Evolutionary conservation across 2,113 vertebrate species (phyloP).

Genomic region (Pseudorectes ferrugineus): DNA sequence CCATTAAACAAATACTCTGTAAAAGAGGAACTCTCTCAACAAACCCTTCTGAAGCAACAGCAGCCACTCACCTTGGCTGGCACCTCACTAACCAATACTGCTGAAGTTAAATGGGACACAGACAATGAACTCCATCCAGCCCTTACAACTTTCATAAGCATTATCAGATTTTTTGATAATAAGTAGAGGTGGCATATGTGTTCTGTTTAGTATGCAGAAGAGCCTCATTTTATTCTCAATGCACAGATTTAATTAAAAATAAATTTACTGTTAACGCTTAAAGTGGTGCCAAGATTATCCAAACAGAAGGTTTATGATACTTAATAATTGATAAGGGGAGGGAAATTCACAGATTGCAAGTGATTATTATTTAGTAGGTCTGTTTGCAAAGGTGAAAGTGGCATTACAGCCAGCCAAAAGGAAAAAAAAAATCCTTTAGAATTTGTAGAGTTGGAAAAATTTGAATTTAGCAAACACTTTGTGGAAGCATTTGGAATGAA

Average conservation of each 20-base stretch:
- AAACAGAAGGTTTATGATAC: slow-evolving; percentile 77
- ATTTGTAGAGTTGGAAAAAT: background rate
- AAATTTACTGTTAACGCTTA: slow-evolving; percentile 75
- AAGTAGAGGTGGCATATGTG: slow-evolving; percentile 52
- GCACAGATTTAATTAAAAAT: slow-evolving; percentile 83
- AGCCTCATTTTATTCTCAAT: slow-evolving; percentile 70
- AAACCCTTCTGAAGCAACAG: background rate
- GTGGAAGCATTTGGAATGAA: slow-evolving; percentile 22
- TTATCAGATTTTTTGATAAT: slow-evolving; percentile 59
- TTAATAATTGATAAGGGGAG: slow-evolving; percentile 79
- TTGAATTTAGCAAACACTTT: background rate
- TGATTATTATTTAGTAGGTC: slow-evolving; percentile 77
- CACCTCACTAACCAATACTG: background rate
- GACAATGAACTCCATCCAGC: slow-evolving; percentile 39
- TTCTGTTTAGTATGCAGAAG: slow-evolving; percentile 62
- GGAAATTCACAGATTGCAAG: slow-evolving; percentile 56
- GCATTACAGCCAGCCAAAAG: slow-evolving; percentile 59
- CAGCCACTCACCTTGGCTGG: background rate
- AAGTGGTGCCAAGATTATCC: slow-evolving; percentile 73
- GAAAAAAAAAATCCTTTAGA: background rate
- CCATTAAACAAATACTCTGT: background rate
- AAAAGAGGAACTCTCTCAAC: background rate
- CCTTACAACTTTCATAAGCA: slow-evolving; percentile 57
- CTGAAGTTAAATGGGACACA: slow-evolving; percentile 53
- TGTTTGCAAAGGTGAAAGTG: slow-evolving; percentile 74